Conservation (phyloP, 1,140 invertebrate species). For the Drosophila repleta region DNA sequence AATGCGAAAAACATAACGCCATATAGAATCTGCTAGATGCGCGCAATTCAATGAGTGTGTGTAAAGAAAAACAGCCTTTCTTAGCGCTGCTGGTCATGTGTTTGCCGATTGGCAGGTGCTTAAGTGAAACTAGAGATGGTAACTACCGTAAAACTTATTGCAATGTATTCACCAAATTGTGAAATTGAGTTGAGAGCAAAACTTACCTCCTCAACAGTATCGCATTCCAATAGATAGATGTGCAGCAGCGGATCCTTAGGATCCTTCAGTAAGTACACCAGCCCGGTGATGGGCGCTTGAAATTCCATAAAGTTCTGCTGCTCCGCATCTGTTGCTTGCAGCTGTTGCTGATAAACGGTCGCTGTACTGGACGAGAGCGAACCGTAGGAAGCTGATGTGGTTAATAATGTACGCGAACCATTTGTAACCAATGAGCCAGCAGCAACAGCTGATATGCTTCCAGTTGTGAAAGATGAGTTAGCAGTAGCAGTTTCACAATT, state of each 20-base stretch:
- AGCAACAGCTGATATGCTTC: conserved; percentile 11
- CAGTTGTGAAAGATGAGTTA: conserved; percentile 31
- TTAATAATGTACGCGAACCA: conserved; percentile 64
- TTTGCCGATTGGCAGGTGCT: too few species aligned
- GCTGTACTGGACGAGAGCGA: conserved; percentile 76
- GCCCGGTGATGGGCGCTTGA: conserved; percentile 76
- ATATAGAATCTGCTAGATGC: too few species aligned
- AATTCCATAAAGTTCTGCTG: conserved; percentile 83
- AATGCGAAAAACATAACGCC: too few species aligned
- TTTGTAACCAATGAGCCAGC: conserved; percentile 54
- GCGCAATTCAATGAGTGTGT: too few species aligned
- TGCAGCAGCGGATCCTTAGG: conserved; percentile 87
- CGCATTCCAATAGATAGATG: conserved; percentile 87
- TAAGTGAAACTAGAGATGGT: too few species aligned
- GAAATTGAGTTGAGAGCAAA: conserved; percentile 19
- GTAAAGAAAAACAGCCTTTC: too few species aligned
- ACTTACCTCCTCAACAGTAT: conserved; percentile 87
- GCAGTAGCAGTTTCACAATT: conserved; percentile 12
- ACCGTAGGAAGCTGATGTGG: conserved; percentile 79
- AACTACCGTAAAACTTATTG: too few species aligned
- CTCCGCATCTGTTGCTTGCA: conserved; percentile 45
- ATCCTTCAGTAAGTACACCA: conserved; percentile 87
- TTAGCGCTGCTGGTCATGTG: too few species aligned
- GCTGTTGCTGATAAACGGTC: conserved; percentile 65
- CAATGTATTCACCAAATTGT: too few species aligned